Base-by-base conservation (phyloP, 2,888 invertebrate genomes). In the Nudaria mundana region DNA sequence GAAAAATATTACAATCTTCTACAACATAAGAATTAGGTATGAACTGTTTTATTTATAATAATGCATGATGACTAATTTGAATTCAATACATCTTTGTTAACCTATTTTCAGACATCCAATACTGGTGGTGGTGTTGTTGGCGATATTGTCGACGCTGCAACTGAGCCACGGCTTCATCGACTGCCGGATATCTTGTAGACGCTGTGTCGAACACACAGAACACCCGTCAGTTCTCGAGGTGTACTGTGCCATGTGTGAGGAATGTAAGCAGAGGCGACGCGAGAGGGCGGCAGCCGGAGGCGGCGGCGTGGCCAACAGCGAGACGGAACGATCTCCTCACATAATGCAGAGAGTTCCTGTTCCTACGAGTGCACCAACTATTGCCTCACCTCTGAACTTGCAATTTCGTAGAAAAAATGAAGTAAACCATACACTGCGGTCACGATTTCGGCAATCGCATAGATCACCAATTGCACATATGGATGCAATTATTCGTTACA, bases 201-300 rank as follows among this genome's bases (percentile, higher is more conserved):
- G 57, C n/a, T 84, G 84, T 51, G 53, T 52, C 22, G 57, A 61
- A 22, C 49, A 62, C 12, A 28, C 33, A 3, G 68, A 64, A 8
- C 57, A 58, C 7, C 44, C 60, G 0, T 53, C 61, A 0, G 36
- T 79, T n/a, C 37, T 80, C 30, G 76, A 81, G 38, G 75, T 84
- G 14, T 76, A 82, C 68, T 85, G 85, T 52, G 67, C 78, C 13
- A 83, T 85, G 85, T 85, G 85, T 52, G 51, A 66, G 8, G 84
- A 85, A 51, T 85, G 84, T 50, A 71, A 71, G 43, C 64, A 62
- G 35, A 53, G 71, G 22, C 51, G 72, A 5, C 52, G 66, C 14
- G 73, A 75, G 42, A 55, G 59, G 23, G 31, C 55, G 32, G 12
- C 32, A 33, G 36, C 31, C 16, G 39, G 16, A 35, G 12, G 23